Conservation (phyloP, 2,113 vertebrate genomes). For the Apodemus speciosus region DNA sequence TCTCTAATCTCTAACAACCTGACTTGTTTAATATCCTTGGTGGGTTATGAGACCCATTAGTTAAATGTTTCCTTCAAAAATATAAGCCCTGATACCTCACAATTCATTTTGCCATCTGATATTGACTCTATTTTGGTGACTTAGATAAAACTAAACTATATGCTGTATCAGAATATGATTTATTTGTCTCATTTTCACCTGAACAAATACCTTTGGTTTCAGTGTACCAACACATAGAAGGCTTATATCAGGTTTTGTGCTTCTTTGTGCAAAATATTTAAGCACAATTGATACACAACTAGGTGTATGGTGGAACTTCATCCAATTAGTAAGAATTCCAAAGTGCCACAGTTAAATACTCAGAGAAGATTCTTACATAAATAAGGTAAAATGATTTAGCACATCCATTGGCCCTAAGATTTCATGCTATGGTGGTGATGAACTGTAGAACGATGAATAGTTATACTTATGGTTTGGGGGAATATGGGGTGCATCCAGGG, state of each 20-base stretch:
- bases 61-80: conserved; percentile 41
- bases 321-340: conserved; percentile 43
- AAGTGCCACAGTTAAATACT: conserved; percentile 13
- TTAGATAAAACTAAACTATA: conserved; percentile 29
- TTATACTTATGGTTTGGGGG: neutral
- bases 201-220: neutral
- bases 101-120: conserved; percentile 4
- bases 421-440: neutral
- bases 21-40: neutral
- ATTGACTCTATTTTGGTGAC: neutral
- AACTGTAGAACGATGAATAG: neutral
- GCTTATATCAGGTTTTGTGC: neutral
- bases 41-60: neutral
- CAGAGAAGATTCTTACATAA: neutral
- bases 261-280: conserved; percentile 4
- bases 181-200: neutral
- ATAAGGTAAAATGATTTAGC: neutral
- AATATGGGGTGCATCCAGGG: neutral
- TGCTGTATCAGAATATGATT: conserved; percentile 22
- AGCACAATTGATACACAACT: conserved; percentile 11
- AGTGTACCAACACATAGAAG: neutral
- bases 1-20: conserved; percentile 2
- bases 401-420: neutral
- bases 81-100: neutral
- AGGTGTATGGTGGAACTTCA: neutral